Evolutionary conservation across 1,140 invertebrate genomes (phyloP), one percentile per base, ranked within the genome.

Genomic region (Theocolax elegans): DNA sequence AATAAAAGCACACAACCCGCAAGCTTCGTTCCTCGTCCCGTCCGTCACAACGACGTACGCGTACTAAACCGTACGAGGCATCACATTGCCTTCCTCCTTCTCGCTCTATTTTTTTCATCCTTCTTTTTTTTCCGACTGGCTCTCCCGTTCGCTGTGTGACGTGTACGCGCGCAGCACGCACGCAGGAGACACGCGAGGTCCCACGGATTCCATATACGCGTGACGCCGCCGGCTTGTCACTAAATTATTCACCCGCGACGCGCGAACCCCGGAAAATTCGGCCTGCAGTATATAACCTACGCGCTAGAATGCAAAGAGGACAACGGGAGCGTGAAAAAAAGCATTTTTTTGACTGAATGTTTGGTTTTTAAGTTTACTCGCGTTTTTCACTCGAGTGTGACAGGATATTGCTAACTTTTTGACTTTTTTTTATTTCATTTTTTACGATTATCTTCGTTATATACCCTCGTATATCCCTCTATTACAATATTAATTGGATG

Each of bases 241-340:
- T 80, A 73, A 80, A 80, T 79, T 76, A 80, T 80, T 79, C 76
- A 80, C 59, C 66, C 62, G 62, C 67, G 66, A 69, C 67, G 42
- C 64, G 62, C 60, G n/a, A n/a, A n/a, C n/a, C 59, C 3, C 44
- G 40, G 12, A 31, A 56, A 46, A 35, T 21, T 40, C n/a, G 8
- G n/a, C n/a, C 29, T 12, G 65, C 46, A n/a, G n/a, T n/a, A n/a
- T n/a, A n/a, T n/a, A n/a, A n/a, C n/a, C n/a, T n/a, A n/a, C n/a
- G n/a, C n/a, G n/a, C n/a, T n/a, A n/a, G n/a, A n/a, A n/a, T n/a
- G n/a, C n/a, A n/a, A n/a, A n/a, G n/a, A n/a, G n/a, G n/a, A n/a
- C n/a, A n/a, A n/a, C n/a, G n/a, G n/a, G n/a, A n/a, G n/a, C n/a
- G n/a, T n/a, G n/a, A n/a, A n/a, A n/a, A n/a, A n/a, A n/a, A n/a